Conservation (phyloP, 2,113 vertebrate genomes). For the Rhizomys pruinosus region DNA sequence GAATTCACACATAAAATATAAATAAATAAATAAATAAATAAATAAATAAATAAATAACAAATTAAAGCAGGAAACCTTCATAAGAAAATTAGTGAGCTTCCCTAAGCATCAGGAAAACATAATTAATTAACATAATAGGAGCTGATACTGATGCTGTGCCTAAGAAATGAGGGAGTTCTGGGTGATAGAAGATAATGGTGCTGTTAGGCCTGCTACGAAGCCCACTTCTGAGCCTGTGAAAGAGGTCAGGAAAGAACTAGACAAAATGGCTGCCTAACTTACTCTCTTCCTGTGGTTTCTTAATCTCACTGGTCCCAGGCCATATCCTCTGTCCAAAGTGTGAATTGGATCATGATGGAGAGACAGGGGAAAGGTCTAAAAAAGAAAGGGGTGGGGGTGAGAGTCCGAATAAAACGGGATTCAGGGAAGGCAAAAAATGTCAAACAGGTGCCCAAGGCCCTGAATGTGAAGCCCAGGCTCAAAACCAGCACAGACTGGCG, state of each 20-base stretch:
- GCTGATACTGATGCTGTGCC: neutral
- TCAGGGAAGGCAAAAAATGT: neutral
- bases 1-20: neutral
- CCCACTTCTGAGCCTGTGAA: neutral
- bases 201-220: too few species aligned
- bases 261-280: too few species aligned
- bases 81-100: neutral
- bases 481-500: neutral
- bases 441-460: too few species aligned
- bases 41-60: neutral
- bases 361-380: neutral
- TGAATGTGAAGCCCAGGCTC: neutral
- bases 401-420: neutral
- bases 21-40: neutral
- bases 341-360: neutral
- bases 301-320: neutral
- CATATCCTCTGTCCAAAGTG: too few species aligned
- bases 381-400: neutral
- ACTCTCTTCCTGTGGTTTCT: neutral
- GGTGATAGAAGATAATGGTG: rapidly evolving
- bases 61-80: neutral
- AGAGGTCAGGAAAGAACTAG: neutral
- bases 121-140: neutral
- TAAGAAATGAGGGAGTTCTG: neutral
- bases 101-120: neutral